Conservation (phyloP, 2,888 invertebrate genomes). For the Conops quadrifasciatus region DNA sequence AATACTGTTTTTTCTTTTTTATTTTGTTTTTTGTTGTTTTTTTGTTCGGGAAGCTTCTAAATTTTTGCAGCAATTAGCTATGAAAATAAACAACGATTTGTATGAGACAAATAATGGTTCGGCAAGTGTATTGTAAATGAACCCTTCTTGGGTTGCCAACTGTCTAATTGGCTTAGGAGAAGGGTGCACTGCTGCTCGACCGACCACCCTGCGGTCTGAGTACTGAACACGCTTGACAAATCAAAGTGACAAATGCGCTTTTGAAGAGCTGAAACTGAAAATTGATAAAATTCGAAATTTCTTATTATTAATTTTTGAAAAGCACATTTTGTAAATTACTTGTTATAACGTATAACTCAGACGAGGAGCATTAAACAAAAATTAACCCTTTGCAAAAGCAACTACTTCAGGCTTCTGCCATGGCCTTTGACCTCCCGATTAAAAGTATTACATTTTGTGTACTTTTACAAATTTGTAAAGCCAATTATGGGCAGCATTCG, state of each 20-base stretch:
- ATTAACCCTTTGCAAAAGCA: neutral
- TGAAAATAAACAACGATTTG: slow-evolving; percentile 18
- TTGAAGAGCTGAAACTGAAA: neutral
- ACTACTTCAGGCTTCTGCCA: neutral
- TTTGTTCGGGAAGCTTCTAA: neutral
- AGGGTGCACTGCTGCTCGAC: neutral
- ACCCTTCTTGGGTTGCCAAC: neutral
- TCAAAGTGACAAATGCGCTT: slow-evolving; percentile 10
- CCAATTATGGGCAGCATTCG: slow-evolving; percentile 19
- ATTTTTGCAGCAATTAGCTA: slow-evolving; percentile 19
- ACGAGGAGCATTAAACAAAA: neutral
- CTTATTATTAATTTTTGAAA: slow-evolving; percentile 3
- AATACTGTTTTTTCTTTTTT: neutral
- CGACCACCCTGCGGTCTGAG: neutral
- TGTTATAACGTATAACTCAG: neutral
- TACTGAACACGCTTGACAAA: slow-evolving; percentile 18
- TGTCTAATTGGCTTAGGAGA: neutral
- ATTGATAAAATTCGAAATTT: slow-evolving; percentile 1
- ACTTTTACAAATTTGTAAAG: neutral
- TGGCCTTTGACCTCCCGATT: no score
- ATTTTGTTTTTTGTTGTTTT: no score
- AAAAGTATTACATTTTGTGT: slow-evolving; percentile 12
- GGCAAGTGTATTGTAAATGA: neutral
- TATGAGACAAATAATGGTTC: neutral
- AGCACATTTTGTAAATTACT: neutral